Conservation (phyloP, 2,113 vertebrate genomes). For the Saccopteryx bilineata region DNA sequence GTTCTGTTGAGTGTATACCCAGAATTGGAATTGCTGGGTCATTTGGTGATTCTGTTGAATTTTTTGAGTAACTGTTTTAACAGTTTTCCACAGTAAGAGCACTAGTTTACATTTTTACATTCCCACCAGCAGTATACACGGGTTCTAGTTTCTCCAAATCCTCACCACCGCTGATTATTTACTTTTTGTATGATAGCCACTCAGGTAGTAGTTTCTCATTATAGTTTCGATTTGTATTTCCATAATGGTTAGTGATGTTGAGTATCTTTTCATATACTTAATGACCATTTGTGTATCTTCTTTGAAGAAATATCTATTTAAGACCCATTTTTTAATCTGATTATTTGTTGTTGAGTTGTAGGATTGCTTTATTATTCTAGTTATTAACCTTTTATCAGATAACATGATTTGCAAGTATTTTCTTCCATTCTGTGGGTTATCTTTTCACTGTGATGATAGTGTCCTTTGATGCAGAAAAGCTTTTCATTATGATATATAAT, state of each 20-base stretch:
- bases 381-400: background rate
- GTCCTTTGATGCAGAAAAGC: background rate
- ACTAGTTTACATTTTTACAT: background rate
- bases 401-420: background rate
- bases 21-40: slow-evolving; percentile 30
- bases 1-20: background rate
- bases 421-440: background rate
- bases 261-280: background rate
- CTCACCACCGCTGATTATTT: background rate
- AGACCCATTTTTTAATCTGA: slow-evolving; percentile 15
- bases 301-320: slow-evolving; percentile 1
- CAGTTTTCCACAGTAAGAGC: background rate
- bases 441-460: background rate
- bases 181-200: background rate
- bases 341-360: background rate
- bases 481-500: background rate
- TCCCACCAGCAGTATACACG: background rate
- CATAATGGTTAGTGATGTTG: background rate
- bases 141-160: background rate
- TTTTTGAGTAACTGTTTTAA: background rate
- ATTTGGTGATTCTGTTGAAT: background rate
- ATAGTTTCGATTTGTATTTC: background rate
- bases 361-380: background rate
- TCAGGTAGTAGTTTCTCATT: background rate
- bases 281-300: background rate